Conservation (phyloP, 2,113 vertebrate species). For the Petrocephalus zakoni region DNA sequence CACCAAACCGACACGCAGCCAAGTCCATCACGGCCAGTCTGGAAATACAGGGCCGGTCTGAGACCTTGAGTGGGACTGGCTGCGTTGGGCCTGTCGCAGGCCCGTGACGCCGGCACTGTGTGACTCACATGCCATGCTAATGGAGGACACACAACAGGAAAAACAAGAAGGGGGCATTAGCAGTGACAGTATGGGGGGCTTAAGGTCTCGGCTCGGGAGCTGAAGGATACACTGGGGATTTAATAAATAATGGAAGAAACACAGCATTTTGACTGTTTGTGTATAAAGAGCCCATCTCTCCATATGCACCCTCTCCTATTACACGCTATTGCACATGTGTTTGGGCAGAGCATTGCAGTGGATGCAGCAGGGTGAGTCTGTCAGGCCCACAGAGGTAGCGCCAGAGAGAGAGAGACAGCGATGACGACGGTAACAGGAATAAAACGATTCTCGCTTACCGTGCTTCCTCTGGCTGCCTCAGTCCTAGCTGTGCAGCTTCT, state of each 20-base stretch:
- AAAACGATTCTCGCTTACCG: conserved; percentile 14
- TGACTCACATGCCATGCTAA: conserved; percentile 21
- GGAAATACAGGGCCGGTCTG: not conserved
- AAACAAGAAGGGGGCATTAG: conserved; percentile 21
- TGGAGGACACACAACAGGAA: conserved; percentile 25
- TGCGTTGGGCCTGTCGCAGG: not conserved
- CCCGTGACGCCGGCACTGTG: not conserved
- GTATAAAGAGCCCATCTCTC: not conserved
- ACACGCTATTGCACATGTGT: not conserved
- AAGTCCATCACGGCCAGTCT: not conserved
- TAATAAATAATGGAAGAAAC: conserved; percentile 4
- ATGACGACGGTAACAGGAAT: not conserved
- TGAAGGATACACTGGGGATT: conserved; percentile 23
- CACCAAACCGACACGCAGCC: not conserved
- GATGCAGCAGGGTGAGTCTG: not conserved
- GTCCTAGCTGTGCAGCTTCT: not conserved
- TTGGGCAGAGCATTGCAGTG: not conserved
- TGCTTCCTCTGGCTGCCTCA: not conserved
- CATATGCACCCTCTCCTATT: not conserved
- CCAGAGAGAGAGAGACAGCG: not conserved
- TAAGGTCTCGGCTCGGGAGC: not conserved
- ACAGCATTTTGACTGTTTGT: not conserved
- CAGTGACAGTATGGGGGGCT: not conserved
- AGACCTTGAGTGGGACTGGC: not conserved
- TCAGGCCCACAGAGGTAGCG: not conserved